Base-by-base conservation (phyloP, 1,140 invertebrate species). In the Cardiocondyla obscurior region DNA sequence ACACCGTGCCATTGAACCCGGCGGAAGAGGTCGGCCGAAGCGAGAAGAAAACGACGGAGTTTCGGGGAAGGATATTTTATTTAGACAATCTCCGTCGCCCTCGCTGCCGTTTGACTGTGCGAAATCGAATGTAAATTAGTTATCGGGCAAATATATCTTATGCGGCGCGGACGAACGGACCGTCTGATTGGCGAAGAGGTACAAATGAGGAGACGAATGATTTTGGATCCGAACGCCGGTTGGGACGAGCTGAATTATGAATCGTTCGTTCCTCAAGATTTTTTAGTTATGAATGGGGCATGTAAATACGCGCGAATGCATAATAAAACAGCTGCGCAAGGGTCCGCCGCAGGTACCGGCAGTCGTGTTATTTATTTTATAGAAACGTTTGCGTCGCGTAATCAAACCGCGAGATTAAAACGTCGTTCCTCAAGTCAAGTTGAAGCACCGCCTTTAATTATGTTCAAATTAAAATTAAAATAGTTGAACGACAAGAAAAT, bases 1-100 rank as follows among this genome's bases (percentile, higher is more conserved):
- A 28, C 12, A 39, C 67, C 33, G 70, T 86, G 85, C 81, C 85
- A 85, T 87, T 87, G 85, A 87, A 87, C 85, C 72, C 67, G 74
- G 49, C 30, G 73, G 16, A 16, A 69, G 70, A 86, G 85, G 81
- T 84, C 86, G 82, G 53, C 33, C n/a, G n/a, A n/a, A 28, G 46
- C 19, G 60, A 39, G 10, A 49, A 28, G 58, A 64, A n/a, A n/a
- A 19, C 14, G 12, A 19, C 57, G 60, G 33, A 67, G 44, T 53
- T 67, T 77, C 44, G 57, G 30, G 28, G 19, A 14, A 12, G 10
- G 22, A 55, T 79, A 49, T 67, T 79, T 79, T 79, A 67, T 79
- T 76, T 76, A 76, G 19, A 6, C 36, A 36, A 25, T 5, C 33
- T 49, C 22, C 4, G 25, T 39, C 33, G 10, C 7, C 28, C 8